These are phyloP conservation scores for Heteropelma amictum DNA, from an alignment of 2,888 invertebrate species.

Conservation along the genomic window DNA sequence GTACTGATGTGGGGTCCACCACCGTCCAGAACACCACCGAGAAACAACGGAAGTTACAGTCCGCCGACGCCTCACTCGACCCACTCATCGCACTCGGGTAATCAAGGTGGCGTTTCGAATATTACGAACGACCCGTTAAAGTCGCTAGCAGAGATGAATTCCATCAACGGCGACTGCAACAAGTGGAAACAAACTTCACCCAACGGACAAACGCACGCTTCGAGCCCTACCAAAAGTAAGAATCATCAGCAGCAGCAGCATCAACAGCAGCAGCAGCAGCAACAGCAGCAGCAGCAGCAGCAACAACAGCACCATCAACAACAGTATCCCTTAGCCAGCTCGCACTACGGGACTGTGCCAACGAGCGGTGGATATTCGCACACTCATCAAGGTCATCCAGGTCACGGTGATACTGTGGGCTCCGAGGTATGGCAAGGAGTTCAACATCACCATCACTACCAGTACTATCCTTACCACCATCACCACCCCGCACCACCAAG, in stretches of 20 bases:
- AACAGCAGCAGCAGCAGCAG: constrained; percentile 67
- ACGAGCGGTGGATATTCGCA: constrained; percentile 72
- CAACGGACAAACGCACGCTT: constrained; percentile 64
- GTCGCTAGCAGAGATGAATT: constrained; percentile 79
- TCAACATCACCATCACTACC: constrained; percentile 81
- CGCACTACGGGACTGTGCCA: constrained; percentile 68
- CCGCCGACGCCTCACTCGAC: constrained; percentile 74
- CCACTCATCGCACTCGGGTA: constrained; percentile 71
- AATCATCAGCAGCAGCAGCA: constrained; percentile 71
- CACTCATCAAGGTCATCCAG: constrained; percentile 71
- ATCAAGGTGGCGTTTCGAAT: constrained; percentile 51
- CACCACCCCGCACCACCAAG: constrained; percentile 79
- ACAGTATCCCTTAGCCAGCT: constrained; percentile 72
- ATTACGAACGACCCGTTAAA: constrained; percentile 76
- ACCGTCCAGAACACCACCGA: constrained; percentile 71
- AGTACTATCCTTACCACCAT: constrained; percentile 84
- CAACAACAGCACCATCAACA: constrained; percentile 64
- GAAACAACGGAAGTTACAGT: constrained; percentile 75
- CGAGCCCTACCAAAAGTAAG: constrained; percentile 74
- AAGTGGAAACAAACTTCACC: constrained; percentile 78
- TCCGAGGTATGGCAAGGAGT: constrained; percentile 83
- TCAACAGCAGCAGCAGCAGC: constrained; percentile 70
- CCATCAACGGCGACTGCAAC: constrained; percentile 76
- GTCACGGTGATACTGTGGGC: constrained; percentile 77
- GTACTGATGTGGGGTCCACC: constrained; percentile 94